Evolutionary conservation across 2,113 vertebrate species (phyloP).

Genomic region (Excalfactoria chinensis): DNA sequence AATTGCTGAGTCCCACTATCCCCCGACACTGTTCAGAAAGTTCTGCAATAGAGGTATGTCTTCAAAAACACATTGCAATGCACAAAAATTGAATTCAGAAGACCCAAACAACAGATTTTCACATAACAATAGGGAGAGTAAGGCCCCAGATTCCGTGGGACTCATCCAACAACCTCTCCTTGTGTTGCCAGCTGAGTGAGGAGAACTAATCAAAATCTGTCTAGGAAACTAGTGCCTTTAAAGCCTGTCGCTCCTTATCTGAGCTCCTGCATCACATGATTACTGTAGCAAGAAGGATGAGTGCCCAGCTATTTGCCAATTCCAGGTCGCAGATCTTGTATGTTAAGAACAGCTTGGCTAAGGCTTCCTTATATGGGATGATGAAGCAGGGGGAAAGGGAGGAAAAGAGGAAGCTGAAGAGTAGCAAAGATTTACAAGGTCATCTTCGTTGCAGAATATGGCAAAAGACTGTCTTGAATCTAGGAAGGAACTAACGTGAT

Average conservation of each 20-base stretch:
- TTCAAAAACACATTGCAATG: neutral
- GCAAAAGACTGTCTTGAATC: neutral
- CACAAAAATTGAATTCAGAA: neutral
- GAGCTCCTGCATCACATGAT: neutral
- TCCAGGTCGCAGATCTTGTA: neutral
- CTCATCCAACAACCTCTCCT: neutral
- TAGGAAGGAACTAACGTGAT: neutral
- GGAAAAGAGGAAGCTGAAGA: neutral
- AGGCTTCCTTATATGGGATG: neutral
- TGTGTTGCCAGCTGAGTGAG: neutral
- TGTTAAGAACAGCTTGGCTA: neutral
- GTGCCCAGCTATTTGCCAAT: neutral
- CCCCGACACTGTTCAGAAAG: neutral
- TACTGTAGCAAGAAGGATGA: neutral
- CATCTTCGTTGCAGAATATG: neutral
- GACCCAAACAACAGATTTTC: neutral
- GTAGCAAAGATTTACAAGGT: neutral
- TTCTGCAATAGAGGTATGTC: accelerated
- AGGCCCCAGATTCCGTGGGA: neutral
- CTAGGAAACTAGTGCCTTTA: neutral
- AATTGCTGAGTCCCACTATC: neutral
- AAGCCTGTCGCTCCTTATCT: neutral
- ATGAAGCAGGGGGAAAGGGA: neutral
- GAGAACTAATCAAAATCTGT: neutral
- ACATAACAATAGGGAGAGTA: neutral